phyloP scores from a whole-genome alignment of 2,113 vertebrate genomes.

The Rhagologus leucostigma region DNA sequence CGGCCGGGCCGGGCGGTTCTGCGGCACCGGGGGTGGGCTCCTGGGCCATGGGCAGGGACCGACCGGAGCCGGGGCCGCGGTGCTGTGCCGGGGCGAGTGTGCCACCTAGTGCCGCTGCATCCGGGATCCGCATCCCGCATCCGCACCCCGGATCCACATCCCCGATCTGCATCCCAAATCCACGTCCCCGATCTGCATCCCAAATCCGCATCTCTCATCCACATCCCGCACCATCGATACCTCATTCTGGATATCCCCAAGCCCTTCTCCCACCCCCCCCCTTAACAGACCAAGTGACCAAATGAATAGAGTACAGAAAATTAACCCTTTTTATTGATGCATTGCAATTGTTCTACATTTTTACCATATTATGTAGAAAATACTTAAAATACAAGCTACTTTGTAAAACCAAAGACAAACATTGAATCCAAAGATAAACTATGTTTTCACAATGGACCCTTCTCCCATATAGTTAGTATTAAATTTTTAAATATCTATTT shows the following conservation, averaged over 20 bases:
- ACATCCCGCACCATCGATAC: fast-evolving
- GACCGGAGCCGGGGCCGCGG: background rate
- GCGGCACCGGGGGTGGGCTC: fast-evolving
- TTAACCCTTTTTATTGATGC: slow-evolving; percentile 88
- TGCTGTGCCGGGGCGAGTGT: background rate
- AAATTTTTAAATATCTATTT: slow-evolving; percentile 88
- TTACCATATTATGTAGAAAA: slow-evolving; percentile 89
- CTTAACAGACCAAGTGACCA: slow-evolving; percentile 18
- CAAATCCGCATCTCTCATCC: fast-evolving
- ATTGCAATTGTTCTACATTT: slow-evolving; percentile 85
- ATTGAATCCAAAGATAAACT: slow-evolving; percentile 89
- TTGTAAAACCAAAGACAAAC: slow-evolving; percentile 91
- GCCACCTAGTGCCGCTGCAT: background rate
- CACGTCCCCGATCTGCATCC: fast-evolving
- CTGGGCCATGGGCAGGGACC: fast-evolving
- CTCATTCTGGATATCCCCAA: fast-evolving
- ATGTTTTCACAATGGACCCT: slow-evolving; percentile 87
- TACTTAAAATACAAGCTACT: slow-evolving; percentile 90
- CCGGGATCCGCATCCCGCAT: background rate
- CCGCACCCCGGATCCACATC: background rate
- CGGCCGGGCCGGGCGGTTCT: background rate
- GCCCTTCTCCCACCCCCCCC: background rate
- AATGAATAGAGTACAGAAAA: slow-evolving; percentile 78
- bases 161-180: background rate
- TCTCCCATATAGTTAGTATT: slow-evolving; percentile 86